Base-by-base conservation (phyloP, 2,113 vertebrate genomes). In the Catharus bicknelli region DNA sequence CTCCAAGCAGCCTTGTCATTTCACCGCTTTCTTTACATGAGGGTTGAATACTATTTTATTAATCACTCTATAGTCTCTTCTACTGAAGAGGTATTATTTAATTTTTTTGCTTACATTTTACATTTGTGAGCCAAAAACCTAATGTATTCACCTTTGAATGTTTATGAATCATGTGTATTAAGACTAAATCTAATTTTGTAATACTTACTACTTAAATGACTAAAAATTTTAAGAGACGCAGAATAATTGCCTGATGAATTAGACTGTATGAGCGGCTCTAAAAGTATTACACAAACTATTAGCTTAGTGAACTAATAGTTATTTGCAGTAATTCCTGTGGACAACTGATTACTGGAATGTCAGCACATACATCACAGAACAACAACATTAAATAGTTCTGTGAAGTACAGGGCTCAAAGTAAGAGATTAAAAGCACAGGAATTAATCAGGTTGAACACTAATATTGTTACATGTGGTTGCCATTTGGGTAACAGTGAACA, bases 181-280 rank as follows among this genome's bases (percentile, higher is more conserved):
- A 81, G 55, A 89, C 54, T 55, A 85, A 92, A 90, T 55, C 70
- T 85, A 51, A 87, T 91, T 85, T 57, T 86, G n/a, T 54, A 90
- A 76, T 79, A 75, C 64, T 83, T 68, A 74, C 36, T 90, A 51
- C 75, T 87, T 89, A 95, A 92, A 77, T 87, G 58, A 83, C 93
- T 83, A 87, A 93, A 96, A 96, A 91, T 83, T 29, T 80, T 91
- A 89, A 93, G 75, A 86, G 87, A 85, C 2, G 5, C 66, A 70
- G 85, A 93, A 74, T 82, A 94, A 94, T 78, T 85, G 58, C 69
- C 84, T 73, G 55, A 94, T 89, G 66, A 93, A 94, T 93, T 92
- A 95, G 19, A 83, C 38, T 76, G 4, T 26, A 87, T 36, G 32
- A 92, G 51, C 54, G 67, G 51, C 81, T 80, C 78, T 91, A 83